Evolutionary conservation across 2,113 vertebrate genomes (phyloP), one percentile per base, ranked within the genome.

Genomic region (Ranitomeya variabilis): DNA sequence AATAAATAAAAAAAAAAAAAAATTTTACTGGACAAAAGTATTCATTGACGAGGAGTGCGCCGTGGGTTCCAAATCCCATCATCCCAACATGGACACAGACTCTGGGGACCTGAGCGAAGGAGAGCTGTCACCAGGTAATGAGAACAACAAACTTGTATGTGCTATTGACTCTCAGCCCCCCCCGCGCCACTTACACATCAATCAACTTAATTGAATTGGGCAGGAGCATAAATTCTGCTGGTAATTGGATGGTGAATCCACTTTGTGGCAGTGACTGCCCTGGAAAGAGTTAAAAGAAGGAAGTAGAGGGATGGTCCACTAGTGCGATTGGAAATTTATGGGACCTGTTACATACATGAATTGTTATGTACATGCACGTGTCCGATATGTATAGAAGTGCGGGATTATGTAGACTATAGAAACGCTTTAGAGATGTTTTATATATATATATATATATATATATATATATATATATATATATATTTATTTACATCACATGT

Each of bases 31-130:
- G 37, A 45, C 37, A 45, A 1, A 45, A 45, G 37, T 45, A 45
- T 45, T 45, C 37, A 4, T 45, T 45, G 37, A 45, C 37, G 5
- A 45, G 37, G 37, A 45, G 37, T 45, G 37, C 37, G 37, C 37
- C 37, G 37, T 45, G 37, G 37, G 37, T 45, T 45, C 37, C 37
- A 45, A 45, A 45, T 5, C 37, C 3, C 37, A 45, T 45, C 37
- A 45, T 5, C 89, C 92, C 94, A n/a, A 93, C 94, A 99, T 99
- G 98, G 98, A 99, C 93, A 98, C 97, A 87, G 98, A 99, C 93
- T 99, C 98, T 19, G 98, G 96, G 82, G 98, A 98, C 92, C 96
- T 97, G 93, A 98, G 97, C 93, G 98, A 99, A 89, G 97, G 97
- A 91, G 98, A 98, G 91, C 93, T 96, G 84, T 95, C 96, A 77